phyloP scores from a whole-genome alignment of 1,140 invertebrate species.

The Drosophila nasuta region DNA sequence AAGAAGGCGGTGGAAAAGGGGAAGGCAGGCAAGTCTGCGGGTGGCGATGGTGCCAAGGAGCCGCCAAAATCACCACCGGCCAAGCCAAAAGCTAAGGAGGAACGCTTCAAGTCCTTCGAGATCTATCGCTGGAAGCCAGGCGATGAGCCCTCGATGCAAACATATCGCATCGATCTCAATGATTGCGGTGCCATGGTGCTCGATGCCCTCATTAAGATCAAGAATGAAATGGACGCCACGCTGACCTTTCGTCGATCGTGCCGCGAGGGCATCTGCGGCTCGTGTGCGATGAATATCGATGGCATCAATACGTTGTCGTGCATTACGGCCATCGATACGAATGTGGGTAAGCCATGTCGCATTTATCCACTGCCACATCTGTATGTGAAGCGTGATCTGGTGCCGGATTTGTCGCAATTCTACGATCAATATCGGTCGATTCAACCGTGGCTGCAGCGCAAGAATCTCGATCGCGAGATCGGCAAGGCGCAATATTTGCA shows the following conservation, averaged over 20 bases:
- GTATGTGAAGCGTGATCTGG: constrained; percentile 98
- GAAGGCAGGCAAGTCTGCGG: neutral
- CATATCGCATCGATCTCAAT: constrained; percentile 96
- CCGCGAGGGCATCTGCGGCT: constrained; percentile 98
- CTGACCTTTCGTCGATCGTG: constrained; percentile 98
- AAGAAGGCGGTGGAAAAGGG: neutral
- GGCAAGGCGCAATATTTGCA: constrained; percentile 92
- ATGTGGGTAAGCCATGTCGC: constrained; percentile 59
- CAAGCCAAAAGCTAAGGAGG: neutral
- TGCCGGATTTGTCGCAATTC: constrained; percentile 97
- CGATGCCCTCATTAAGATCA: constrained; percentile 98
- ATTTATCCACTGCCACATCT: constrained; percentile 97
- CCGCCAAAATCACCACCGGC: neutral
- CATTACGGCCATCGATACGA: constrained; percentile 55
- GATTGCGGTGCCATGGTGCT: constrained; percentile 98
- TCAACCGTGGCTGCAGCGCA: constrained; percentile 96
- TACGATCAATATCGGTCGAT: constrained; percentile 97
- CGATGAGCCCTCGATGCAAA: constrained; percentile 94
- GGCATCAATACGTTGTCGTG: constrained; percentile 98
- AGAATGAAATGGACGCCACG: constrained; percentile 98
- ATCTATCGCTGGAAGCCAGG: constrained; percentile 96
- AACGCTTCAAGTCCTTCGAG: constrained; percentile 91
- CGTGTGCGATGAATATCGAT: constrained; percentile 99
- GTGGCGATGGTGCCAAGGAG: neutral
- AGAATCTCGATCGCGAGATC: constrained; percentile 87